Percentiles rank a stretch among this genome's conserved stretches.
phyloP scores from a whole-genome alignment of 2,113 vertebrate genomes.

The Pollachius pollachius region DNA sequence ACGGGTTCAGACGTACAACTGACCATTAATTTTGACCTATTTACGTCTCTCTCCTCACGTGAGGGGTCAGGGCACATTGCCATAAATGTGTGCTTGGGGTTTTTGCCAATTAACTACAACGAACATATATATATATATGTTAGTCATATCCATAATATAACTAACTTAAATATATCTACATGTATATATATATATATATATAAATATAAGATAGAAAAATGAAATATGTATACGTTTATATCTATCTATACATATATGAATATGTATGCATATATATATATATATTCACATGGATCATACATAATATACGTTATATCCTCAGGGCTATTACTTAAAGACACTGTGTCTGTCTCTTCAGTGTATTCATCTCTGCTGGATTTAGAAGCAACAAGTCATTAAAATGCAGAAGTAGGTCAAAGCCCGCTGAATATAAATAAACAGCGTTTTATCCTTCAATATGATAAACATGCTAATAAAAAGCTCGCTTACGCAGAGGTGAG shows the following conservation, averaged over 20 bases:
- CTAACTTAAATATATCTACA: too few relatives aligned
- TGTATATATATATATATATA: too few relatives aligned
- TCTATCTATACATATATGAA: background rate
- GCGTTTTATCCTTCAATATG: slow-evolving; percentile 1
- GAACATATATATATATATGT: background rate
- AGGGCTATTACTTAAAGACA: slow-evolving; percentile 22
- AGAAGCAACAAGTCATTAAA: slow-evolving; percentile 58
- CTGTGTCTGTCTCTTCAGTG: slow-evolving; percentile 23
- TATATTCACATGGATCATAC: background rate
- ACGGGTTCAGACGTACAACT: slow-evolving; percentile 58
- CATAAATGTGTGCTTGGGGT: slow-evolving; percentile 31
- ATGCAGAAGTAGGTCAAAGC: slow-evolving; percentile 22
- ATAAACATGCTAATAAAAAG: slow-evolving; percentile 37
- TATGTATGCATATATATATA: too few relatives aligned
- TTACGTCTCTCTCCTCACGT: slow-evolving; percentile 52
- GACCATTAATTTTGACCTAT: slow-evolving; percentile 71
- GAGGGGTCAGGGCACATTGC: slow-evolving; percentile 18
- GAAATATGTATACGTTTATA: too few relatives aligned
- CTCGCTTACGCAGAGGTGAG: slow-evolving; percentile 17
- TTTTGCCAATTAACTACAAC: slow-evolving; percentile 53
- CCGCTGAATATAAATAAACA: slow-evolving; percentile 10
- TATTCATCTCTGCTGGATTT: slow-evolving; percentile 42
- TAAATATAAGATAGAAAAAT: too few relatives aligned
- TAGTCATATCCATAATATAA: slow-evolving; percentile 16
- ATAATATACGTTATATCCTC: slow-evolving; percentile 8